Evolutionary conservation across 2,888 invertebrate genomes (phyloP).

Genomic region (Argyresthia goedartella): DNA sequence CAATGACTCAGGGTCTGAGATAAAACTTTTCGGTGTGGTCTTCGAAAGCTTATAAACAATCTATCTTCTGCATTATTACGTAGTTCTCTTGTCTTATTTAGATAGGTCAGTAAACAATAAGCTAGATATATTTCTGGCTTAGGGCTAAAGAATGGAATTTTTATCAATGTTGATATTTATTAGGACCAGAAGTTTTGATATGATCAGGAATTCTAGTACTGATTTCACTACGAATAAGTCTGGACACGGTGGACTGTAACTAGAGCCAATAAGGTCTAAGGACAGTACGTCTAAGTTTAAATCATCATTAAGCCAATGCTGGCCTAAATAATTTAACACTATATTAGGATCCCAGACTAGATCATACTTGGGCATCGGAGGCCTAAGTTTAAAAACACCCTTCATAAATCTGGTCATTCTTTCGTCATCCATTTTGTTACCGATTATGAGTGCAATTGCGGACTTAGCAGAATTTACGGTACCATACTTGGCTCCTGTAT

Average conservation of each 20-base stretch:
- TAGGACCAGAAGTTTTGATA: constrained; percentile 7
- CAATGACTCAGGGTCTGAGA: neutral
- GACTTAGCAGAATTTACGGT: constrained; percentile 4
- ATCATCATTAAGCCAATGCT: neutral
- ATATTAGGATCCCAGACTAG: constrained; percentile 20
- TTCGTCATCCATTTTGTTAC: neutral
- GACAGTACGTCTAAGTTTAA: constrained; percentile 11
- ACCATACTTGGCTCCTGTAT: constrained; percentile 2
- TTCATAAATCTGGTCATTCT: constrained; percentile 10
- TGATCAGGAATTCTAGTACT: constrained; percentile 5
- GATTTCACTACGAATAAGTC: constrained; percentile 9
- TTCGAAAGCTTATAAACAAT: constrained; percentile 9
- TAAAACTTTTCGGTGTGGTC: constrained; percentile 9
- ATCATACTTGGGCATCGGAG: constrained; percentile 13
- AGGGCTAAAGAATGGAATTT: constrained; percentile 11
- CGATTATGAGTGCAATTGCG: constrained; percentile 3
- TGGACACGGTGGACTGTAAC: constrained; percentile 13
- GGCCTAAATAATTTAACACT: constrained; percentile 11
- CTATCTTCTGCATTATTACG: neutral
- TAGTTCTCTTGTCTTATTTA: constrained; percentile 5
- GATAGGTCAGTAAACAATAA: constrained; percentile 9
- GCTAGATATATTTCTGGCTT: constrained; percentile 13
- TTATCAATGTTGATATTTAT: constrained; percentile 9
- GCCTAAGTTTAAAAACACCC: constrained; percentile 8
- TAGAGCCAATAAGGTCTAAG: neutral